Evolutionary conservation across 2,113 vertebrate species (phyloP), one percentile per base, ranked within the genome.

Genomic region (Pomatostomus ruficeps): DNA sequence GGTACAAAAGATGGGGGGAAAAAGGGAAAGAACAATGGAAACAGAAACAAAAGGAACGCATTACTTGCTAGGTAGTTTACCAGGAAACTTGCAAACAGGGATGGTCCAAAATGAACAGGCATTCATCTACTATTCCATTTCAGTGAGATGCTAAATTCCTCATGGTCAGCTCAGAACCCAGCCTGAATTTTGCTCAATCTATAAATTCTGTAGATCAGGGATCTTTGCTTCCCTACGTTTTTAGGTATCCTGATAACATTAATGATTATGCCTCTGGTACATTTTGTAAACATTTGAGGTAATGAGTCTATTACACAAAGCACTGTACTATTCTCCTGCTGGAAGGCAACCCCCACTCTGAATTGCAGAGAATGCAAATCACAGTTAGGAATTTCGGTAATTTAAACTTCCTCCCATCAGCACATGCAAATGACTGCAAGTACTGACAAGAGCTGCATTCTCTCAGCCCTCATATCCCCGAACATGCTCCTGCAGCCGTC

Each of bases 341-440:
- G 43, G 52, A 59, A 77, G 10, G 20, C n/a, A 79, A 51, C 17
- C 9, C 35, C 65, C 31, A 5, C 52, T 75, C 75, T 16, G 51
- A 67, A 38, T 71, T 51, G 52, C 0, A 0, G 24, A 57, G 59
- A 59, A 22, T 12, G 19, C 40, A 67, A 81, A 40, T 43, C 76
- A 51, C 2, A 71, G 25, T 66, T 74, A 67, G 57, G 76, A 93
- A 95, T 78, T 84, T 14, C 0, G 3, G 36, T 28, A 38, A 86
- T 86, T 86, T 46, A 33, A 67, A 86, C 52, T 86, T 89, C 65
- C 46, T 92, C 91, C 91, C 76, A 91, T 65, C 68, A 75, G 59
- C 65, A 35, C n/a, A 68, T 59, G 92, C 75, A 84, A 79, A 95
- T 59, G 42, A 55, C 28, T 38, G 35, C 91, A 87, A 86, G 91